Base-by-base conservation (phyloP, 1,140 invertebrate genomes). In the Zaprionus nigranus region DNA sequence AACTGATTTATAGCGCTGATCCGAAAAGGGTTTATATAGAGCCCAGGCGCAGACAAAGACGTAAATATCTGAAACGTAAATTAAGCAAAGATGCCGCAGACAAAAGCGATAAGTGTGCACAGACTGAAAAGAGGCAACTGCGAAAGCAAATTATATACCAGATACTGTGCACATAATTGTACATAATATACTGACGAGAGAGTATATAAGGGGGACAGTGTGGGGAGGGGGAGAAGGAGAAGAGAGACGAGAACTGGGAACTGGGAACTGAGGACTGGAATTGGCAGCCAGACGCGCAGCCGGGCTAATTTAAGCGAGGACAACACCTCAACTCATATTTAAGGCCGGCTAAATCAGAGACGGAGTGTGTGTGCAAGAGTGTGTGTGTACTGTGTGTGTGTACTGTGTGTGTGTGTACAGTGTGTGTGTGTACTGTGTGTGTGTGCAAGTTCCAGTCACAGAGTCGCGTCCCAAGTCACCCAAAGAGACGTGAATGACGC, bases 301-400 rank as follows among this genome's bases (percentile, higher is more conserved):
- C 66, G 68, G 79, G 88, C 87, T 91, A 91, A 91, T 91, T 91
- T 91, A 91, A 91, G 87, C 88, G 87, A 91, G 87, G 87, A 91
- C 87, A 88, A 91, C 87, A 91, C 87, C 87, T 91, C 88, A 91
- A 84, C 88, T 91, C 90, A 91, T 81, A 91, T 91, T 84, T 88
- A 91, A 91, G 87, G 78, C 75, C 84, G 78, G 83, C 87, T 91
- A 91, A 91, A 91, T 91, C 87, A 91, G 79, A 74, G 65, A 65
- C 46, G 26, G n/a, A 57, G 70, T 61, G 36, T 43, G 36, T 60
- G 66, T 63, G 59, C 20, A 20, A 40, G 17, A 76, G 54, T 65
- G 49, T 80, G 57, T 66, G 24, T 65, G 54, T 64, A 43, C n/a
- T 17, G 17, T 17, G 20, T 20, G 65, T 82, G 76, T 82, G 79